Evolutionary conservation across 2,797 vertebrate species (phyloP), one percentile per base, ranked within the genome.

Genomic region (Esox masquinongy): DNA sequence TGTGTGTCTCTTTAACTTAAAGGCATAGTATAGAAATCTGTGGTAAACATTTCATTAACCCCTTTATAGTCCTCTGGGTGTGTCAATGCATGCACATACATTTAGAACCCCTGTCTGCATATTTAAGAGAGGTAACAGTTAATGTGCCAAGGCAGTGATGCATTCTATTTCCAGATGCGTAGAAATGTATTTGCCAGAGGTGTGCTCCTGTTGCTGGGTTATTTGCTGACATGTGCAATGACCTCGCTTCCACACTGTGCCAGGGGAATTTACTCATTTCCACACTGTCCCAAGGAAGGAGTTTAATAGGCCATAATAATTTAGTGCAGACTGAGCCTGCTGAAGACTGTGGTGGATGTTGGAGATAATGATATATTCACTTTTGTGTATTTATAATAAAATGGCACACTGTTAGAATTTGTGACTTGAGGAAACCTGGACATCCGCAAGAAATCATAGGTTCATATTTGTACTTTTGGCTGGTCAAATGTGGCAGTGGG

Each of bases 131-230:
- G 51, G 68, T 29, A 63, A 72, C 61, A 59, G 26, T 71, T 74
- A 63, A 47, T 34, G 74, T 67, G 74, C 56, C 71, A 47, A 17
- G 24, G 56, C 70, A 70, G 61, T 56, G 63, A 69, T 67, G 49
- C 61, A 31, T 74, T 49, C 22, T 26, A 34, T 56, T 78, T 39
- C 73, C 61, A 36, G 73, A 77, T 31, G 4, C 34, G 59, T 78
- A 47, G 76, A 70, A 75, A 74, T 79, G 63, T 61, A 51, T 71
- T 74, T 70, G 71, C 36, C 59, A 61, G 49, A n/a, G 71, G 56
- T 72, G 16, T 22, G 22, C 47, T 76, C 59, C 51, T 26, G 14
- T n/a, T n/a, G 47, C 29, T 43, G 50, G 72, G 34, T 43, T 66
- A 63, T 79, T 74, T 77, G 61, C 72, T 75, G 43, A 77, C 66